phyloP scores from a whole-genome alignment of 2,113 vertebrate genomes.

The Hystrix cristata region DNA sequence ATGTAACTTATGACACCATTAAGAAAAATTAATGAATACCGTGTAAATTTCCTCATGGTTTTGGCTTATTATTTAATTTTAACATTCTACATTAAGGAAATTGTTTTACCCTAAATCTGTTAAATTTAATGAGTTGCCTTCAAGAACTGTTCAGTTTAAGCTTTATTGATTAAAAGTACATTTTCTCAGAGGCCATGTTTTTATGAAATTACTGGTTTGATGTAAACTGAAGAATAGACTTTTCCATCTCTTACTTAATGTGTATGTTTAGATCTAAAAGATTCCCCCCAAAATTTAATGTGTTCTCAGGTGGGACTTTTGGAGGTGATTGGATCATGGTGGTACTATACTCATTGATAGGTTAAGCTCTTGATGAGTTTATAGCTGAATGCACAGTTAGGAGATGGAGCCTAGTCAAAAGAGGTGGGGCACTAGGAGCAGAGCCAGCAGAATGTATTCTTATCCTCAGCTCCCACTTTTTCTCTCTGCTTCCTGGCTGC shows the following conservation, averaged over 20 bases:
- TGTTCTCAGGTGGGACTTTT: not conserved
- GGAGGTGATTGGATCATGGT: not conserved
- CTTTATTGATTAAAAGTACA: slow-evolving; percentile 60
- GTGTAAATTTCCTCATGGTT: slow-evolving; percentile 29
- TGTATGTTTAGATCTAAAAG: not conserved
- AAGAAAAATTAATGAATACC: slow-evolving; percentile 72
- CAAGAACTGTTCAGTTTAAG: slow-evolving; percentile 61
- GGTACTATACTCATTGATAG: not conserved
- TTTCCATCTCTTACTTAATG: slow-evolving; percentile 19
- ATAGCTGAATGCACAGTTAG: not conserved
- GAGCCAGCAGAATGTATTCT: not conserved
- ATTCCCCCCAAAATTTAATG: not conserved
- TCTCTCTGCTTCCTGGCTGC: not conserved
- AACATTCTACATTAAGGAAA: slow-evolving; percentile 60
- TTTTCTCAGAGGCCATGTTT: slow-evolving; percentile 68
- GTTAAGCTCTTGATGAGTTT: not conserved
- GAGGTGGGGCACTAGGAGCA: not conserved
- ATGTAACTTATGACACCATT: slow-evolving; percentile 56
- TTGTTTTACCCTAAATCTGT: slow-evolving; percentile 59
- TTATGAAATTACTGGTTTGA: slow-evolving; percentile 54
- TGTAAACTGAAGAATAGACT: slow-evolving; percentile 48
- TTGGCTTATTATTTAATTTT: slow-evolving; percentile 62
- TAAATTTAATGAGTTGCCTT: slow-evolving; percentile 73
- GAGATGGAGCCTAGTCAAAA: not conserved
- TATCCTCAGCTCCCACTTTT: not conserved